These are phyloP conservation scores for Eulacestoma nigropectus DNA, from an alignment of 2,113 vertebrate species.

Conservation along the genomic window DNA sequence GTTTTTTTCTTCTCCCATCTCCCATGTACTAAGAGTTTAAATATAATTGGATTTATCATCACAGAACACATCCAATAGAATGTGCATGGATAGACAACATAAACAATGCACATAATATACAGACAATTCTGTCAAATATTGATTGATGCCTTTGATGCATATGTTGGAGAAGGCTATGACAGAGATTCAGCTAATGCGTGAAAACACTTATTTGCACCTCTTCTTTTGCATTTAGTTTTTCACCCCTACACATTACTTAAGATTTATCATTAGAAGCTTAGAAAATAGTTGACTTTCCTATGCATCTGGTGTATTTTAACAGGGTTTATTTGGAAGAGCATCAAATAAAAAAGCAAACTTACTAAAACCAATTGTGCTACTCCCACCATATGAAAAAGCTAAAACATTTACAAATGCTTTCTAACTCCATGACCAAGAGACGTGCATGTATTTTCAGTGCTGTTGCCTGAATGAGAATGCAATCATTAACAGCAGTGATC, in stretches of 20 bases:
- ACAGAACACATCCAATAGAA: background rate
- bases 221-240: background rate
- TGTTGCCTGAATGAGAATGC: background rate
- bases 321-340: background rate
- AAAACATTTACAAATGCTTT: background rate
- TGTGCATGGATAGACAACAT: fast-evolving
- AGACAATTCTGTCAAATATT: background rate
- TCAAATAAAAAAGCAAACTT: background rate
- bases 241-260: background rate
- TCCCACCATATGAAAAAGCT: background rate
- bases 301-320: background rate
- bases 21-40: background rate
- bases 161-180: background rate
- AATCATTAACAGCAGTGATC: background rate
- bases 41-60: background rate
- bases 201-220: background rate
- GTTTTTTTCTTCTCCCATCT: background rate
- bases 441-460: fast-evolving
- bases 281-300: background rate
- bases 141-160: background rate
- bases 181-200: background rate
- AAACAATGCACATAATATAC: background rate
- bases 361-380: background rate
- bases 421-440: background rate
- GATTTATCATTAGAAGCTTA: background rate